Evolutionary conservation across 2,888 invertebrate species (phyloP).

Genomic region (Acanthopleura granulata): DNA sequence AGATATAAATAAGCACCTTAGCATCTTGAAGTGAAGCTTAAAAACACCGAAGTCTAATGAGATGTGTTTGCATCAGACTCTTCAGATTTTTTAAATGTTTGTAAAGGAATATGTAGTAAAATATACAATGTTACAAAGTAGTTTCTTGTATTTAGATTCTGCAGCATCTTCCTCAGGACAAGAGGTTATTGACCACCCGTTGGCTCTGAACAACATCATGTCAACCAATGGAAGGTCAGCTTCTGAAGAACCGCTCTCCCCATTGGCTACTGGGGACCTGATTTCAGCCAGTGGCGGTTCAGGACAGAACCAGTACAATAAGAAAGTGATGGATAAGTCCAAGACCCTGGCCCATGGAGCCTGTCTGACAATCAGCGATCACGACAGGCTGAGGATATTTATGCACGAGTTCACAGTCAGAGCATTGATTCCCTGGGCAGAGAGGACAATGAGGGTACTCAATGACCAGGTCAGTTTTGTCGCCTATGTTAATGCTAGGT

Average conservation of each 20-base stretch:
- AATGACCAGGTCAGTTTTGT: conserved; percentile 67
- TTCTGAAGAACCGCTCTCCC: conserved; percentile 19
- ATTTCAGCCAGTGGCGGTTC: neutral
- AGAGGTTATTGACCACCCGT: conserved; percentile 23
- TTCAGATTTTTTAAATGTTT: neutral
- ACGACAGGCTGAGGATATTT: conserved; percentile 86
- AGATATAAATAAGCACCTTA: too few species aligned
- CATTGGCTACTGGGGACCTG: conserved; percentile 2
- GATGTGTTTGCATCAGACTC: too few species aligned
- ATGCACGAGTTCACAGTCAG: conserved; percentile 89
- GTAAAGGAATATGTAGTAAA: too few species aligned
- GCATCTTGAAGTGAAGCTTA: too few species aligned
- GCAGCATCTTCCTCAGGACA: neutral
- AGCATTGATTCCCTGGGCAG: conserved; percentile 91
- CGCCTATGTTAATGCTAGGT: too few species aligned
- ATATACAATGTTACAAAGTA: neutral
- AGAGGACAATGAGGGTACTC: conserved; percentile 83
- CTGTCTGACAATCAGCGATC: conserved; percentile 84
- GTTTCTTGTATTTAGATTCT: conserved; percentile 17
- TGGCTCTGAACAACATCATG: conserved; percentile 18
- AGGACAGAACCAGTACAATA: neutral
- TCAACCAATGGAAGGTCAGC: conserved; percentile 21
- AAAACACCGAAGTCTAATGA: too few species aligned
- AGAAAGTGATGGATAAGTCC: conserved; percentile 18
- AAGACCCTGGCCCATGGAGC: conserved; percentile 65